Percentiles rank a stretch among this genome's conserved stretches.
phyloP scores from a whole-genome alignment of 2,888 invertebrate genomes.

The Hybos culiciformis region DNA sequence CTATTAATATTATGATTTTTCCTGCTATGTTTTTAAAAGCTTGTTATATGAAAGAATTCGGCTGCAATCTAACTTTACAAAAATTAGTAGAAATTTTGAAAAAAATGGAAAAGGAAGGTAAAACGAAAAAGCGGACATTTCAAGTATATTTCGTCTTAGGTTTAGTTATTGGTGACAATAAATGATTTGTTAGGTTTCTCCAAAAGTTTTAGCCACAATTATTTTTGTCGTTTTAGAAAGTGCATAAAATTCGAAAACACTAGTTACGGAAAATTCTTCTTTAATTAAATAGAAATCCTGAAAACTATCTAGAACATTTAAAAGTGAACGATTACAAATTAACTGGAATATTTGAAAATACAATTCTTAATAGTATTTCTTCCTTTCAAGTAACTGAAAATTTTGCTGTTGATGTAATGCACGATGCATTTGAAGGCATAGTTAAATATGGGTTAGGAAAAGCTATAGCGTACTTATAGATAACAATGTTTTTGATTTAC shows the following conservation, averaged over 20 bases:
- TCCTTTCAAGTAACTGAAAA: constrained; percentile 11
- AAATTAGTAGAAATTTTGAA: constrained; percentile 4
- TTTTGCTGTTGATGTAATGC: constrained; percentile 4
- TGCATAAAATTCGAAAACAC: neutral
- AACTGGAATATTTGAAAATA: constrained; percentile 6
- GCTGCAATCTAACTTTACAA: constrained; percentile 6
- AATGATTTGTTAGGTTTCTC: constrained; percentile 7
- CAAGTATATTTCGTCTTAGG: constrained; percentile 10
- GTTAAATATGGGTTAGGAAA: constrained; percentile 7
- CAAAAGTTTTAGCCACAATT: constrained; percentile 7
- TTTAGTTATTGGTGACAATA: constrained; percentile 10
- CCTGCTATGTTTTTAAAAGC: neutral
- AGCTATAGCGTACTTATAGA: constrained; percentile 3
- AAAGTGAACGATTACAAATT: neutral
- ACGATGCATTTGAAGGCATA: constrained; percentile 10
- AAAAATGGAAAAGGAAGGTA: constrained; percentile 3
- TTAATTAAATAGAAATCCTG: neutral
- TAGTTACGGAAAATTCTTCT: neutral
- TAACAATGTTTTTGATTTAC: constrained; percentile 10
- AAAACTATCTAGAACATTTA: constrained; percentile 1
- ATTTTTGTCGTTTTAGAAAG: constrained; percentile 11
- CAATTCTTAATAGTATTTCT: constrained; percentile 10
- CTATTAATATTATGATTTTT: no score
- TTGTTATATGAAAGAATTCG: constrained; percentile 7
- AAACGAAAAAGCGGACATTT: neutral